Conservation (phyloP, 2,797 vertebrate genomes). For the Brachyalestes nurse region DNA sequence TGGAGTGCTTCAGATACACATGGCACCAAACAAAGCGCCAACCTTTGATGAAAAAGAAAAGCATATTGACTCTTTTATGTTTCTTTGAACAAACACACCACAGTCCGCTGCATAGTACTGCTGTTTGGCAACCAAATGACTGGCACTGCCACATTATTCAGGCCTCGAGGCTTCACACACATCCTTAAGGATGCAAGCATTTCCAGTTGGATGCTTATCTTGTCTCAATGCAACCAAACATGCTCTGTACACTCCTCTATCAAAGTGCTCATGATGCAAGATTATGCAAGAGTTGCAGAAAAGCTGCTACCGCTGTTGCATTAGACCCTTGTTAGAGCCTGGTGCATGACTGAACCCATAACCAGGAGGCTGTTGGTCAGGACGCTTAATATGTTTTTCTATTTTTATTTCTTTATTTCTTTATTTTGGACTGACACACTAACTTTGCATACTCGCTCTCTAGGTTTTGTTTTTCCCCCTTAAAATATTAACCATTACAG, state of each 20-base stretch:
- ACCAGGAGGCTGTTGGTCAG: constrained; percentile 32
- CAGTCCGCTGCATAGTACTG: constrained; percentile 12
- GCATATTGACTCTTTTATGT: constrained; percentile 32
- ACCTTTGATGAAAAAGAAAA: constrained; percentile 36
- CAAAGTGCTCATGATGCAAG: constrained; percentile 19
- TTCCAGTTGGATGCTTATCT: constrained; percentile 22
- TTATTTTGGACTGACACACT: constrained; percentile 35
- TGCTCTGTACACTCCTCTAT: constrained; percentile 32
- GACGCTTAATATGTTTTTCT: constrained; percentile 29
- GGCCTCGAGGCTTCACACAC: constrained; percentile 1
- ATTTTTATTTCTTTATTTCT: neutral
- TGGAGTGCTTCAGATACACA: constrained; percentile 36
- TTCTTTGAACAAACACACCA: constrained; percentile 15
- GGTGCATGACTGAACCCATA: constrained; percentile 62
- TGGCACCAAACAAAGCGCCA: constrained; percentile 23
- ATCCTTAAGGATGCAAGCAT: constrained; percentile 14
- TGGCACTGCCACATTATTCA: neutral
- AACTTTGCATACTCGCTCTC: neutral
- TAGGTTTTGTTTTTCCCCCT: constrained; percentile 19
- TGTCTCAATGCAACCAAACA: constrained; percentile 10
- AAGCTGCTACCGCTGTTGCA: constrained; percentile 31
- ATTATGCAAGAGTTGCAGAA: constrained; percentile 2
- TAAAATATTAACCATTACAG: constrained; percentile 23
- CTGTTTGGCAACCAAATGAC: neutral
- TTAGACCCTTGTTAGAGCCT: constrained; percentile 37